Percentiles rank a stretch among this genome's conserved stretches.
These are phyloP conservation scores for Drosophila anceps DNA, from an alignment of 2,888 invertebrate genomes.

Conservation along the genomic window DNA sequence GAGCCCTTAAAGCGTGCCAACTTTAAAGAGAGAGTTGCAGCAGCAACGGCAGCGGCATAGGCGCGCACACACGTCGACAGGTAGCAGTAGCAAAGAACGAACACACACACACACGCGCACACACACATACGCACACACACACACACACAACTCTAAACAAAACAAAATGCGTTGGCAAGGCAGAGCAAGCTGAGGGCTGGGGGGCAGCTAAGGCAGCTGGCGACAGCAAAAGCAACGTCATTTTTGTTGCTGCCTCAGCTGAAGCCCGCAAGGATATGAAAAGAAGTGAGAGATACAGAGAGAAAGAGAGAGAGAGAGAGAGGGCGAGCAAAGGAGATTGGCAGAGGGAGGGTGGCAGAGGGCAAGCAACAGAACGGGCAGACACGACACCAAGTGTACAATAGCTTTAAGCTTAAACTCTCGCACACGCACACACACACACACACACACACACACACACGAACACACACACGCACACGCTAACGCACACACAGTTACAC, in stretches of 20 bases:
- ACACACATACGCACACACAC: slow-evolving; percentile 27
- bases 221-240: slow-evolving; percentile 78
- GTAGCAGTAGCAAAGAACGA: slow-evolving; percentile 49
- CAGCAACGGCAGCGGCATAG: slow-evolving; percentile 20
- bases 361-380: slow-evolving; percentile 40
- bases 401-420: slow-evolving; percentile 83
- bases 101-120: slow-evolving; percentile 30
- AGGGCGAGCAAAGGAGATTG: neutral
- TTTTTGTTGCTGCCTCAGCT: slow-evolving; percentile 55
- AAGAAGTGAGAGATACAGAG: slow-evolving; percentile 24
- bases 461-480: no score
- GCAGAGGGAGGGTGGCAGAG: neutral
- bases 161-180: slow-evolving; percentile 76
- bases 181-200: neutral
- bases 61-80: slow-evolving; percentile 41
- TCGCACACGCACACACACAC: slow-evolving; percentile 62
- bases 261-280: slow-evolving; percentile 64
- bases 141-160: slow-evolving; percentile 67
- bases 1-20: slow-evolving; percentile 47
- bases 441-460: slow-evolving; percentile 42
- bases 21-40: slow-evolving; percentile 45
- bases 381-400: slow-evolving; percentile 81
- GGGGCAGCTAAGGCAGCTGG: slow-evolving; percentile 48
- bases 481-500: slow-evolving; percentile 27
- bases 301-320: slow-evolving; percentile 23